Percentiles rank a stretch among this genome's conserved stretches.
Evolutionary conservation across 2,888 invertebrate species (phyloP).

Genomic region (Acleris literana): DNA sequence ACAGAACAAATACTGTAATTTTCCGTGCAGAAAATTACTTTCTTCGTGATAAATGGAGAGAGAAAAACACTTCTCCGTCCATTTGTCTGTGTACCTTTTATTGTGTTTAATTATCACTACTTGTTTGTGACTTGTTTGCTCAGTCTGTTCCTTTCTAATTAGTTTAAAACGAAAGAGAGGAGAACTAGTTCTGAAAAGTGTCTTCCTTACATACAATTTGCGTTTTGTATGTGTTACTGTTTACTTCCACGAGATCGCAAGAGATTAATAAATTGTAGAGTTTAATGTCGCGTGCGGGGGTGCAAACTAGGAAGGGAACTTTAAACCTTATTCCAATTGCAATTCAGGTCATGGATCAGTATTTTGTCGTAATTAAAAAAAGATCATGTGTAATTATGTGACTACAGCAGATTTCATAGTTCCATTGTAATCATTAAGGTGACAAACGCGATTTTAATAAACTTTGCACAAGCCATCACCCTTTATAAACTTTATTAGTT

Average conservation of each 20-base stretch:
- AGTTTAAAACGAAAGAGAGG: no score
- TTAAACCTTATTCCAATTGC: constrained; percentile 5
- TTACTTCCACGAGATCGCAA: constrained; percentile 46
- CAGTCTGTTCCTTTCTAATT: no score
- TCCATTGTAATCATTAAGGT: no score
- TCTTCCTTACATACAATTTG: constrained; percentile 7
- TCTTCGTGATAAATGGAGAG: not conserved
- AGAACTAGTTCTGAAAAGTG: no score
- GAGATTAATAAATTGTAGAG: constrained; percentile 64
- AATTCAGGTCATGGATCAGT: not conserved
- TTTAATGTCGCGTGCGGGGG: constrained; percentile 57
- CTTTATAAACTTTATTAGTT: no score
- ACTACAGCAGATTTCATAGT: no score
- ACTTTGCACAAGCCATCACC: no score
- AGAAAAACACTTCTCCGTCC: not conserved
- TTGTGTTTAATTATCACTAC: constrained; percentile 1
- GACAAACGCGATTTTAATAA: no score
- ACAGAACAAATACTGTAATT: not conserved
- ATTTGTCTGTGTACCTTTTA: constrained; percentile 1
- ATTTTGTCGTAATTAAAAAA: no score
- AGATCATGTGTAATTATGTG: no score
- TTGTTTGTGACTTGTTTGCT: no score
- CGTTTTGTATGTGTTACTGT: constrained; percentile 37
- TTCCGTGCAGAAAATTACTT: not conserved
- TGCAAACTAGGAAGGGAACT: not conserved